These are phyloP conservation scores for Taxidea taxus DNA, from an alignment of 2,113 vertebrate species.

Conservation along the genomic window DNA sequence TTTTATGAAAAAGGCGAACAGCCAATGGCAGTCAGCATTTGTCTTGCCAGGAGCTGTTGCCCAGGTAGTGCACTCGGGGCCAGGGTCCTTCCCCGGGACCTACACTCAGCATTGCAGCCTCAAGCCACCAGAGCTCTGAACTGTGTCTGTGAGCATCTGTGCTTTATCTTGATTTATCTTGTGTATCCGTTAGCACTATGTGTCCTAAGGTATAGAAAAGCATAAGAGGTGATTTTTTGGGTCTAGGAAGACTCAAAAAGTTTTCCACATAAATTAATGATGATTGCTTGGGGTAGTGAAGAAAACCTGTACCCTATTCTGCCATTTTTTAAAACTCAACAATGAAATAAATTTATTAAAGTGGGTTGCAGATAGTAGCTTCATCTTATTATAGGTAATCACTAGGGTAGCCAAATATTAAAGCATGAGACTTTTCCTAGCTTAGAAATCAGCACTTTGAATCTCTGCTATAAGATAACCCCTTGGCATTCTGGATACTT, in stretches of 20 bases:
- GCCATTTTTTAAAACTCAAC: neutral
- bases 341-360: slow-evolving; percentile 9
- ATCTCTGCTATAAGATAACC: neutral
- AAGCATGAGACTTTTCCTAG: neutral
- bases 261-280: neutral
- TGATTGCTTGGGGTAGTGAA: neutral
- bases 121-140: neutral
- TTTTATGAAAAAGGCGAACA: neutral
- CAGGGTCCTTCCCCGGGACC: neutral
- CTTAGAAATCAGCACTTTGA: neutral
- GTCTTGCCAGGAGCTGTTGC: neutral
- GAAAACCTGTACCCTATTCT: neutral
- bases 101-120: neutral
- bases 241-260: neutral
- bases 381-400: neutral
- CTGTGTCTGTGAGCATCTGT: neutral
- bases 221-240: neutral
- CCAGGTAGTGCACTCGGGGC: accelerated
- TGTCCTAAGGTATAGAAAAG: neutral
- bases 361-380: neutral
- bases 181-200: neutral
- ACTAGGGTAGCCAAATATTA: neutral
- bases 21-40: neutral
- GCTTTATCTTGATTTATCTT: neutral
- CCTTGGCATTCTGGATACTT: neutral